Base-by-base conservation (phyloP, 1,140 invertebrate genomes). In the Babylonia areolata region DNA sequence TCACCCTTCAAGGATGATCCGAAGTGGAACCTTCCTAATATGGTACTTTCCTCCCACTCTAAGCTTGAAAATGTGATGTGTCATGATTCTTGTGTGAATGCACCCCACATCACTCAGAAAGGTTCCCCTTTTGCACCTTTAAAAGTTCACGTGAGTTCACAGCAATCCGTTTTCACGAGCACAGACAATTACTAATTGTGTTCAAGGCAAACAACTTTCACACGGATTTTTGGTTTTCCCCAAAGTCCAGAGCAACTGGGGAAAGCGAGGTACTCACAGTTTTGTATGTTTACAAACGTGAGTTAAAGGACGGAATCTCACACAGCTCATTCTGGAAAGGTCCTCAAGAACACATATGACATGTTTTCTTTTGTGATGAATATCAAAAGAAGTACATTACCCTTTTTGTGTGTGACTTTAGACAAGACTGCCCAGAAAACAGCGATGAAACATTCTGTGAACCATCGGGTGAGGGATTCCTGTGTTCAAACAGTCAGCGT, bases 321-420 rank as follows among this genome's bases (percentile, higher is more conserved):
- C 20, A 64, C 6, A 23, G 58, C 0, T 23, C 58, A 28, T 64
- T 23, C 5, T 64, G 23, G 28, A 64, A 64, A 6, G 28, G 17
- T 64, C 28, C 15, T 5, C 5, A 6, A 28, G 28, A 0, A 23
- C 28, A 20, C 5, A 0, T 12, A 12, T 23, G 58, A 23, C 23
- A 64, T 64, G 58, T 64, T 64, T 64, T 5, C 17, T 0, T 64
- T 12, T 64, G 58, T 23, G 15, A 23, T 23, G 15, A 23, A 12
- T n/a, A 23, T 64, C 9, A 64, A 12, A 23, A 64, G 15, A n/a
- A 28, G 1, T 64, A 64, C 2, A 64, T 23, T 64, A 0, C 58
- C 6, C 58, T n/a, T 1, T 64, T 64, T 6, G 58, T 64, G 12
- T 81, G 80, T 81, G 80, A 81, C 46, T 81, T 81, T 33, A 31